These are phyloP conservation scores for Microctonus brassicae DNA, from an alignment of 2,888 invertebrate genomes.

Conservation along the genomic window DNA sequence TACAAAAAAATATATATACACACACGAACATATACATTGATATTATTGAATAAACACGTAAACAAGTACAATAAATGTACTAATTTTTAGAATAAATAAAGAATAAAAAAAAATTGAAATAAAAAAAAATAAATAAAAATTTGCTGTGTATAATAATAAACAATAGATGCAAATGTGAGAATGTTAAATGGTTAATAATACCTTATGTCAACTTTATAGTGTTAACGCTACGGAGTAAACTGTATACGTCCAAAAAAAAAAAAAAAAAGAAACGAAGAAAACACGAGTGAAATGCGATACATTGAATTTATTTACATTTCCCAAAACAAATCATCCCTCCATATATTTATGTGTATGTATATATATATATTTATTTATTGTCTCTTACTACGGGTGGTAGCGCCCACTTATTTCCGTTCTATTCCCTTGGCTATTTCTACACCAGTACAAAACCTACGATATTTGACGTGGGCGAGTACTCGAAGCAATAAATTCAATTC, in stretches of 20 bases:
- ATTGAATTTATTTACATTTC: constrained; percentile 23
- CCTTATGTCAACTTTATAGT: constrained; percentile 38
- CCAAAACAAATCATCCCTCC: constrained; percentile 28
- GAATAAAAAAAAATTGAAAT: not conserved
- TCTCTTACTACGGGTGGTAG: not conserved
- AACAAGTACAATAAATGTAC: not conserved
- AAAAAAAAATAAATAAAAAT: not conserved
- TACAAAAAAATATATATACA: not conserved
- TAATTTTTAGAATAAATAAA: constrained; percentile 8
- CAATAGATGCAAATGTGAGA: not conserved
- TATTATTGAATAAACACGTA: not conserved
- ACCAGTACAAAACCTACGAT: constrained; percentile 9
- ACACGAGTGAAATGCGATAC: constrained; percentile 10
- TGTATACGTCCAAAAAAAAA: constrained; percentile 43
- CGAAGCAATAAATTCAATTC: constrained; percentile 16
- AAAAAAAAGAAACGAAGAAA: too few relatives aligned
- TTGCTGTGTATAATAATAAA: constrained; percentile 36
- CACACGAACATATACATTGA: not conserved
- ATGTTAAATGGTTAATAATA: constrained; percentile 22
- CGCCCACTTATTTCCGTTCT: constrained; percentile 29
- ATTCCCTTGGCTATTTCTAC: not conserved
- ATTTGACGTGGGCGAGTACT: constrained; percentile 23
- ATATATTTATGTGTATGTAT: not conserved
- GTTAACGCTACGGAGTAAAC: constrained; percentile 44
- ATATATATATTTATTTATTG: not conserved